Base-by-base conservation (phyloP, 2,888 invertebrate genomes). In the Drosophila lacicola region DNA sequence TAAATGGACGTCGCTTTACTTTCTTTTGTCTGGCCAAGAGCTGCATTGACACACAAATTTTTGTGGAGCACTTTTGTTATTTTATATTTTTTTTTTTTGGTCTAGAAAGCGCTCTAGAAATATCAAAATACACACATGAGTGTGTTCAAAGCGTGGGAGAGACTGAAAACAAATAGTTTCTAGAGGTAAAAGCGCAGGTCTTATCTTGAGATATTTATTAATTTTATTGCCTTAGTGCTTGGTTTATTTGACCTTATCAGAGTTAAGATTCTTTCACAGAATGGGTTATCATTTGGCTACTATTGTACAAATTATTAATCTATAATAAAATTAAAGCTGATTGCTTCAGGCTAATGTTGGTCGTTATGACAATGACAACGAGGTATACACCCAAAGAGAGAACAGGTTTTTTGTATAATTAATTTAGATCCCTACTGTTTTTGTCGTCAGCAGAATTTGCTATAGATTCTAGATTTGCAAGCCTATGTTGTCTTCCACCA, bases 1-100 rank as follows among this genome's bases (percentile, higher is more conserved):
- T 73, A 87, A 76, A 78, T 81, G 79, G 82, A 74, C 49, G 73
- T 63, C 75, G 53, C 87, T 83, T 81, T 68, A 86, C 87, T 82
- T 82, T 82, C 82, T 71, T 78, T 87, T 82, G 82, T 83, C 70
- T 67, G 80, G 49, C 49, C 46, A 25, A 74, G 80, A 47, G 69
- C 56, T 50, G 53, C 58, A 55, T 64, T 67, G 82, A 78, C 84
- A 81, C 54, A 80, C 67, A 80, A 29, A 29, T 82, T 66, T 55
- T 51, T 73, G 49, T 73, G 70, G 21, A 42, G 45, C 53, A n/a
- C 29, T 17, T 17, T 17, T 17, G 9, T 29, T 13, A 13, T n/a
- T 29, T 29, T 14, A 11, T 13, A 0, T 5, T 13, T n/a, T 14
- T 9, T 9, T 33, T 36, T 56, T 36, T 36, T 62, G 56, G 42